A percentile compares a stretch with the other conserved stretches of the same genome.
These are phyloP conservation scores for Auanema sp. DNA, from an alignment of 2,888 invertebrate species.

Conservation along the genomic window DNA sequence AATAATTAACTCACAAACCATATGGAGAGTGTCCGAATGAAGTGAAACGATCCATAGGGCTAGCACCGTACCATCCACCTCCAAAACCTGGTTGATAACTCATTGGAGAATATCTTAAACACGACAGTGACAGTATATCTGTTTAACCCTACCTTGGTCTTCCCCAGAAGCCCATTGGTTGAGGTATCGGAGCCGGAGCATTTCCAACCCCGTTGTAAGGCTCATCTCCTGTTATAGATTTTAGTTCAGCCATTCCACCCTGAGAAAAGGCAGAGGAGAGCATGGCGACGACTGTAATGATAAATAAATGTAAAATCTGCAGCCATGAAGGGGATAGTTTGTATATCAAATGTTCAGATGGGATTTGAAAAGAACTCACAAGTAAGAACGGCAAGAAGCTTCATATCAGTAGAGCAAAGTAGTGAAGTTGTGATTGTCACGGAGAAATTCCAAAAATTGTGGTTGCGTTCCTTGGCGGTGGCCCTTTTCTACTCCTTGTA, in stretches of 20 bases:
- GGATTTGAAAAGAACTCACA: not conserved
- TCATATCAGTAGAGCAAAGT: not conserved
- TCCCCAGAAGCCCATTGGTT: slow-evolving; percentile 51
- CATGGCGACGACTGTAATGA: not conserved
- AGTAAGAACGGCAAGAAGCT: not conserved
- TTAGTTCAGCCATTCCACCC: slow-evolving; percentile 47
- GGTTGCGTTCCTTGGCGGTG: not conserved
- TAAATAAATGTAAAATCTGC: not conserved
- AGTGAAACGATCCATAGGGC: slow-evolving; percentile 34
- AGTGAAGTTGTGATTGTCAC: not conserved
- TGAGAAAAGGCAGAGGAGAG: not conserved
- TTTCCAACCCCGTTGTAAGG: slow-evolving; percentile 43
- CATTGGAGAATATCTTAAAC: slow-evolving; percentile 29
- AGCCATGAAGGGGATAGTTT: not conserved
- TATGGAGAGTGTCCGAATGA: slow-evolving; percentile 37
- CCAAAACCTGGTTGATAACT: slow-evolving; percentile 8
- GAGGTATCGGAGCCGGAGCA: slow-evolving; percentile 41
- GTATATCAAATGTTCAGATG: not conserved
- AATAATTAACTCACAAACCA: slow-evolving; percentile 42
- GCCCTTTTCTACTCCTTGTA: slow-evolving; percentile 4
- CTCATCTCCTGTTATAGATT: slow-evolving; percentile 43
- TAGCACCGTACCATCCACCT: slow-evolving; percentile 26
- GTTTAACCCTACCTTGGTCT: slow-evolving; percentile 26
- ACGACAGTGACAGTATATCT: not conserved
- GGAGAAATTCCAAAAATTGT: not conserved